Percentiles rank a stretch among this genome's conserved stretches.
These are phyloP conservation scores for Paramuricea clavata DNA, from an alignment of 92 coral and sea anemone genomes.

Conservation along the genomic window DNA sequence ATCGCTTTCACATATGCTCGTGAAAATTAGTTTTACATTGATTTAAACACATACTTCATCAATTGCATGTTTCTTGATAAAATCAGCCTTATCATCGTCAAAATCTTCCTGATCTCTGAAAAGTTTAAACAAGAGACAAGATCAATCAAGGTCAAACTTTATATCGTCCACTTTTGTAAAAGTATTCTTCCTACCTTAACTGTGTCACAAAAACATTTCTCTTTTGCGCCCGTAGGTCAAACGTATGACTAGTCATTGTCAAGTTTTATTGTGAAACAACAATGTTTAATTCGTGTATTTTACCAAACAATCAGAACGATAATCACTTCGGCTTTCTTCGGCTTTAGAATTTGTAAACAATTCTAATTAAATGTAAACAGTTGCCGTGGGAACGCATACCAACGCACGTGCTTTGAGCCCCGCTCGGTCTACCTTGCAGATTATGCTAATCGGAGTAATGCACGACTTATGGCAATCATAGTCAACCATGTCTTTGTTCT, in stretches of 20 bases:
- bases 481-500: no score
- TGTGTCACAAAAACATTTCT: slow-evolving; percentile 95
- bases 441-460: background rate
- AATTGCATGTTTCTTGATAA: slow-evolving; percentile 79
- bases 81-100: slow-evolving; percentile 62
- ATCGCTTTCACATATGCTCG: background rate
- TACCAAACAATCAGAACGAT: background rate
- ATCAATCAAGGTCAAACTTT: background rate
- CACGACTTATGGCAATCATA: background rate
- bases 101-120: slow-evolving; percentile 89
- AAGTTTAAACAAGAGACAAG: background rate
- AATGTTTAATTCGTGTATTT: background rate
- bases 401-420: slow-evolving; percentile 17
- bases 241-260: slow-evolving; percentile 24
- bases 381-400: slow-evolving; percentile 11
- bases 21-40: background rate
- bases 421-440: background rate
- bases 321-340: background rate
- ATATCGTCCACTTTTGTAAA: background rate
- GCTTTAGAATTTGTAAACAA: slow-evolving; percentile 15
- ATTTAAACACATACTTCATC: slow-evolving; percentile 87
- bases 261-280: background rate
- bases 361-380: slow-evolving; percentile 35
- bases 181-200: slow-evolving; percentile 64
- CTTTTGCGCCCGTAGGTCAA: slow-evolving; percentile 85